Base-by-base conservation (phyloP, 2,888 invertebrate genomes). In the Hirtodrosophila trivittata region DNA sequence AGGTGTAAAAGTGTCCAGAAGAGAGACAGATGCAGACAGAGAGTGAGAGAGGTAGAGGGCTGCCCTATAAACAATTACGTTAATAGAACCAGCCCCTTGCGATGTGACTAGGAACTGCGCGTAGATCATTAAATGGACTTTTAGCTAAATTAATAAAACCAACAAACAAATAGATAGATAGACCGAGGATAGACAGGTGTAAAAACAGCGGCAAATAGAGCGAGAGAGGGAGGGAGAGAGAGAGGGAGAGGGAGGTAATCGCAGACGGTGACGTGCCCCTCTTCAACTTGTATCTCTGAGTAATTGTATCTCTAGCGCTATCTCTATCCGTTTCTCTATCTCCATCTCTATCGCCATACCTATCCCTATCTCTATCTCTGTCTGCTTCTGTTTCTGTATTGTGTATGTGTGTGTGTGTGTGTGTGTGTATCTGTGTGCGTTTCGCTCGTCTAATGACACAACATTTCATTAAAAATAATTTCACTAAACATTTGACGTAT, bases 391-490 rank as follows among this genome's bases (percentile, higher is more conserved):
- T 25, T 3, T 1, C 7, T 42, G 14, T 39, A 39, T n/a, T 35
- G 28, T 51, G 10, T 30, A 12, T 45, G 14, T 50, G 37, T 42
- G 43, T 43, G 41, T 32, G 59, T 50, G 41, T 42, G 14, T 42
- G 9, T 42, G 12, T 35, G 28, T 52, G n/a, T 32, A 12, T 46
- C 13, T 50, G 38, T 42, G 47, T 45, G 45, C 37, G 60, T 51
- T 45, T 56, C 30, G 56, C 39, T 28, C 45, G 76, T 52, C 80
- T 86, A 86, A 86, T 81, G 86, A 84, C 81, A 86, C 86, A 81
- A 78, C 76, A 86, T 84, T 83, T 83, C 83, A 85, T 86, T 81
- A 81, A 80, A 82, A 82, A 86, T 84, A 82, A 82, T 82, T 82
- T 86, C 77, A 80, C 86, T 81, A 77, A 81, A 68, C 75, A 83